Conservation (phyloP, 2,113 vertebrate species). For the Chinchilla lanigera region DNA sequence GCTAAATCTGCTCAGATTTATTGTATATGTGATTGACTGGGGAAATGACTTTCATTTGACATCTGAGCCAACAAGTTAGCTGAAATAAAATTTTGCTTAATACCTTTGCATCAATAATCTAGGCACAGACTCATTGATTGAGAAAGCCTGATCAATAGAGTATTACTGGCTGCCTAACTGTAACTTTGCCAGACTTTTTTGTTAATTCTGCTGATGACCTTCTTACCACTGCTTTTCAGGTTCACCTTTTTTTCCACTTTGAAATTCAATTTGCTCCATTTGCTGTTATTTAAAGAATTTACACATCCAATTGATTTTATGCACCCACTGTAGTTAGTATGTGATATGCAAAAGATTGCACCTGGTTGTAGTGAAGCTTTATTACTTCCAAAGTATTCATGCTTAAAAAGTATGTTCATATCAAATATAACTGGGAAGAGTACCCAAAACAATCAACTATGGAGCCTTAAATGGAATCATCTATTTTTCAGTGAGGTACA, state of each 20-base stretch:
- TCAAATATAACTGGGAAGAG: conserved; percentile 55
- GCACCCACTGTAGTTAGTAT: conserved; percentile 78
- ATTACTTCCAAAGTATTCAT: conserved; percentile 60
- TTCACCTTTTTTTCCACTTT: conserved; percentile 85
- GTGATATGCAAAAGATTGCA: conserved; percentile 76
- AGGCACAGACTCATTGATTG: conserved; percentile 90
- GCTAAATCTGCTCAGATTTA: conserved; percentile 86
- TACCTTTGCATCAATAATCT: conserved; percentile 92
- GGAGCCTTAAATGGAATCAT: background rate
- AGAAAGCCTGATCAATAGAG: conserved; percentile 91
- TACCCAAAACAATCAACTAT: conserved; percentile 45
- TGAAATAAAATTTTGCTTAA: conserved; percentile 93
- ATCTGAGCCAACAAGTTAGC: conserved; percentile 92
- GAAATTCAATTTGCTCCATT: conserved; percentile 90
- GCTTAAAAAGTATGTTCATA: conserved; percentile 58
- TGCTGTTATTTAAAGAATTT: conserved; percentile 90
- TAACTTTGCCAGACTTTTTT: conserved; percentile 90
- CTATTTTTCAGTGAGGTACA: conserved; percentile 1
- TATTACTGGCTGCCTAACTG: conserved; percentile 90
- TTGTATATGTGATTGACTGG: conserved; percentile 89
- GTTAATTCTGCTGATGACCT: conserved; percentile 91
- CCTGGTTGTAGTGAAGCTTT: conserved; percentile 72
- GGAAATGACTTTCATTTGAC: conserved; percentile 93
- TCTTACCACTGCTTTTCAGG: conserved; percentile 85
- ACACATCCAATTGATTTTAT: conserved; percentile 87